Base-by-base conservation (phyloP, 2,888 invertebrate genomes). In the Hirtodrosophila confusa region DNA sequence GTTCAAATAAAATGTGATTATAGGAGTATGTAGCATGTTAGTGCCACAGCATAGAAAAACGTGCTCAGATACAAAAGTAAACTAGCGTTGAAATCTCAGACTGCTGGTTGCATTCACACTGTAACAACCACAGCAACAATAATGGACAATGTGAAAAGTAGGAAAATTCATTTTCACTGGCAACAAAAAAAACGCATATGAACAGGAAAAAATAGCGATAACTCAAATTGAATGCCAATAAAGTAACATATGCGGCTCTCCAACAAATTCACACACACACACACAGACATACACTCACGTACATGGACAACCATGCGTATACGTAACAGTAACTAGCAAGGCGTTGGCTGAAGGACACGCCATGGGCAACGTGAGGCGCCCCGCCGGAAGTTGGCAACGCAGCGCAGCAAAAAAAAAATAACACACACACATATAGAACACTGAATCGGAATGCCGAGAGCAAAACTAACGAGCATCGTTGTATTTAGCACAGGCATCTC, bases 181-280 rank as follows among this genome's bases (percentile, higher is more conserved):
- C 48, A 27, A 31, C 17, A 39, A 68, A 58, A 75, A 69, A 69
- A 75, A 63, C 75, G 70, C 77, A 82, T 79, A 75, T 79, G 82
- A 79, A 84, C 86, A 86, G 80, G 83, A 85, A 84, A 86, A 87
- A 84, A 87, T 87, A 84, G 80, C 83, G 89, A 89, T 88, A 89
- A 89, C 87, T 87, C 87, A 88, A 89, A 89, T 89, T 88, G 88
- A 89, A 89, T 89, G 89, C 89, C 88, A 89, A 89, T 89, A 89
- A 89, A 86, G 88, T 88, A 85, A 79, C 88, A 88, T 86, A 85
- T 88, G 88, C 73, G 88, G 72, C 80, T 71, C 75, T 65, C 53
- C 49, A 64, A 73, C 65, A 66, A 82, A 49, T 53, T 55, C 53
- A 17, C 49, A 45, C 31, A 49, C 73, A 35, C 27, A 36, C 49